phyloP scores from a whole-genome alignment of 2,888 invertebrate species.

The Siphonodentalium dalli region DNA sequence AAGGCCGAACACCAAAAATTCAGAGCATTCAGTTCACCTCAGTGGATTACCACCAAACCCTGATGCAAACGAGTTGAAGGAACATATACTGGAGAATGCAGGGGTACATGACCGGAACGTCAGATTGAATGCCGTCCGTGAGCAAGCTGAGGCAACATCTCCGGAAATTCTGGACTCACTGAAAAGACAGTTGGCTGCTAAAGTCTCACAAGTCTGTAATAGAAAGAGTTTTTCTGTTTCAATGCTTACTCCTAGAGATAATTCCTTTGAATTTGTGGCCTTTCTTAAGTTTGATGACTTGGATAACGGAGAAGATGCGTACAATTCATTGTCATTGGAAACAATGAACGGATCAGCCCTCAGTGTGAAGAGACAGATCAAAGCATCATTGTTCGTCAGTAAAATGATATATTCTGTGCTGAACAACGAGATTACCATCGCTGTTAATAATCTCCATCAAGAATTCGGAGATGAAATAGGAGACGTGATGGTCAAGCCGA shows the following conservation, averaged over 20 bases:
- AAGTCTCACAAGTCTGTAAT: slow-evolving; percentile 12
- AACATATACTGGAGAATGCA: slow-evolving; percentile 7
- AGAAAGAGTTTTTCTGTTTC: slow-evolving; percentile 21
- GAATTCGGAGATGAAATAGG: no score
- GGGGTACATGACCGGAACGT: not conserved
- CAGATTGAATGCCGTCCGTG: slow-evolving; percentile 1
- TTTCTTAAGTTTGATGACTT: slow-evolving; percentile 35
- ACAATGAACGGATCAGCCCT: no score
- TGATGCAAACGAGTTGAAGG: slow-evolving; percentile 27
- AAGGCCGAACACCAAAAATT: slow-evolving; percentile 7
- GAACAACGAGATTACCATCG: no score
- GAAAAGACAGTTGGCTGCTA: slow-evolving; percentile 8
- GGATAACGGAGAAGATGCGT: slow-evolving; percentile 31
- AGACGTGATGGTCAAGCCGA: no score
- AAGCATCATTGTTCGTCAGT: no score
- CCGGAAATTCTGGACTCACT: not conserved
- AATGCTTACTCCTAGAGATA: slow-evolving; percentile 23
- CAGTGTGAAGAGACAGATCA: no score
- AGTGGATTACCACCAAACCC: slow-evolving; percentile 17
- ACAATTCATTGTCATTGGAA: slow-evolving; percentile 12
- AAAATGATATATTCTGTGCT: no score
- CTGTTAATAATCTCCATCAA: no score
- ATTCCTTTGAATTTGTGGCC: slow-evolving; percentile 26
- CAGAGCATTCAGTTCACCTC: slow-evolving; percentile 10
- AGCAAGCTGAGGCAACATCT: not conserved